Evolutionary conservation across 2,888 invertebrate genomes (phyloP).

Genomic region (Yponomeuta cagnagella): DNA sequence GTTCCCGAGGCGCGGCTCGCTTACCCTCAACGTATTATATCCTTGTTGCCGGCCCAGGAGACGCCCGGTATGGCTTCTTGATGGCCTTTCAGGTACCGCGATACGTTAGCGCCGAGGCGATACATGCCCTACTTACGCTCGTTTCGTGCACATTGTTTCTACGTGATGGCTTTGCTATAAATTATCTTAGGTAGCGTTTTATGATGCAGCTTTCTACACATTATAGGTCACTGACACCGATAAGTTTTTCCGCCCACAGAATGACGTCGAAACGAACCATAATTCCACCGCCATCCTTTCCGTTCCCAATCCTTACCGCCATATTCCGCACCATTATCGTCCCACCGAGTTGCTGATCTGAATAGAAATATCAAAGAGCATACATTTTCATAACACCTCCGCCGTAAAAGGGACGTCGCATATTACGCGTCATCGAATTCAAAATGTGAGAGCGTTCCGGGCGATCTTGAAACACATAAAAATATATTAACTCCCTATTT

Average conservation of each 20-base stretch:
- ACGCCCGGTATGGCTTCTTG: conserved; percentile 9
- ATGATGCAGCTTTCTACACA: background rate
- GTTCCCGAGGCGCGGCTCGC: conserved; percentile 44
- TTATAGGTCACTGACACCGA: background rate
- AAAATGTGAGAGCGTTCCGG: conserved; percentile 23
- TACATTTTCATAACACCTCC: conserved; percentile 1
- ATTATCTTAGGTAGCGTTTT: background rate
- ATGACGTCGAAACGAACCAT: background rate
- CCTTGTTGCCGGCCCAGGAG: conserved; percentile 14
- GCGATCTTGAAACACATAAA: conserved; percentile 44
- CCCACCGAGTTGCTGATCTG: background rate
- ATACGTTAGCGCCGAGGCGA: background rate
- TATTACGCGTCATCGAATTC: conserved; percentile 14
- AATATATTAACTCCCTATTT: conserved; percentile 66
- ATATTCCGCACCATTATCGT: conserved; percentile 1
- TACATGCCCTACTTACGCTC: background rate
- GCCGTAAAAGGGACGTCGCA: background rate
- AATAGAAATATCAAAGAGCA: conserved; percentile 1
- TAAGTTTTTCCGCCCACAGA: background rate
- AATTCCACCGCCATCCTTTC: conserved; percentile 14
- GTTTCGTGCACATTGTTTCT: background rate
- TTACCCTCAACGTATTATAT: conserved; percentile 26
- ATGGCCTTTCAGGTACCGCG: conserved; percentile 2
- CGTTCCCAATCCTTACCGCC: conserved; percentile 12
- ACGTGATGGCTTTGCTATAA: background rate